Base-by-base conservation (phyloP, 2,888 invertebrate species). In the Tenthredo livida region DNA sequence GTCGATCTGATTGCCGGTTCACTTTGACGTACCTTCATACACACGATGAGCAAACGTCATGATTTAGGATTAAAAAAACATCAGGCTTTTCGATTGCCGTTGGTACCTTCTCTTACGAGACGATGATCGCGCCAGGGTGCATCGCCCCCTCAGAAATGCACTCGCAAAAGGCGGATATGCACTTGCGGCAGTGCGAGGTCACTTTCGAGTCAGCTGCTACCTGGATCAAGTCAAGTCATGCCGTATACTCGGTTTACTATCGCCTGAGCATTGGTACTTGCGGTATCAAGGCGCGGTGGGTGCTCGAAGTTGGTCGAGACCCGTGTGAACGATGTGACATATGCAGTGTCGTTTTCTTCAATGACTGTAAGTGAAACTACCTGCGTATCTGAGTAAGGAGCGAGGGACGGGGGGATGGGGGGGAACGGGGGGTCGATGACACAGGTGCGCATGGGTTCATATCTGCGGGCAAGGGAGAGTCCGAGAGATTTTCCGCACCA, bases 311-410 rank as follows among this genome's bases (percentile, higher is more conserved):
- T 67, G 83, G 67, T 83, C 83, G 83, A 83, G 83, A 83, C 92
- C 92, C 93, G 93, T 93, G 93, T 92, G 93, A 93, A 93, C 93
- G 93, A 91, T 93, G 92, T 93, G 93, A 93, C 93, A 93, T 92
- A 92, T 93, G 92, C 92, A 89, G 90, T 90, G 93, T 93, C 93
- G 92, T 92, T 93, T 93, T 92, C 92, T 92, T 93, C 90, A 93
- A 92, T 92, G 83, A 83, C 67, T 67, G 25, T 33, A 67, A 83
- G 25, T 33, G 47, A 83, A 33, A 17, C 37, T 54, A 29, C 54
- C 61, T 61, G 61, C 80, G 80, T 80, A 61, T 80, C 33, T 77
- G 37, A 40, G 37, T 17, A n/a, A n/a, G n/a, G n/a, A n/a, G n/a
- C n/a, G n/a, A n/a, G n/a, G n/a, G n/a, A n/a, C n/a, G n/a, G n/a